These are phyloP conservation scores for Arctocebus calabarensis DNA, from an alignment of 2,797 vertebrate species.

Conservation along the genomic window DNA sequence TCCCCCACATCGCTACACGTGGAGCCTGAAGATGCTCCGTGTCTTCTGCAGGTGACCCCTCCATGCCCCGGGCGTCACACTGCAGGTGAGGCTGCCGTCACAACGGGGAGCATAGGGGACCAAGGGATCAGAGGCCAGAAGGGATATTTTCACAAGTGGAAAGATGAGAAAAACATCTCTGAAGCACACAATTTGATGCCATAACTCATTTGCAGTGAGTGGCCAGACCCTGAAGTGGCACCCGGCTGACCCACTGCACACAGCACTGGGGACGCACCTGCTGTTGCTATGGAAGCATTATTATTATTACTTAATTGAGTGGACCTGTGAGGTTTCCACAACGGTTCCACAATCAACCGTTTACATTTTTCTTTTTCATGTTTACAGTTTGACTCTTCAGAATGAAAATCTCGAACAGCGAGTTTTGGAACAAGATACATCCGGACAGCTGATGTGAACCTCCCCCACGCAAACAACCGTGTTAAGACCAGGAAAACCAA, in stretches of 20 bases:
- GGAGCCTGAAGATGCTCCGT: neutral
- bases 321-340: slow-evolving; percentile 32
- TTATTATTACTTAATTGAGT: neutral
- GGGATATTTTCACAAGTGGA: neutral
- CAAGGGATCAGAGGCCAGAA: neutral
- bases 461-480: neutral
- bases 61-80: rapidly evolving
- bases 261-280: neutral
- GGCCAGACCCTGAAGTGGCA: rapidly evolving
- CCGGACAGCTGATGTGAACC: neutral
- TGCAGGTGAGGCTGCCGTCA: neutral
- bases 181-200: neutral
- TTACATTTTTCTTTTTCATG: slow-evolving; percentile 10
- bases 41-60: neutral
- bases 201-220: rapidly evolving
- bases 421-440: neutral
- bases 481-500: neutral
- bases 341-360: neutral
- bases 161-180: neutral
- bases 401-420: neutral
- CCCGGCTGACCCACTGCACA: neutral
- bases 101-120: rapidly evolving
- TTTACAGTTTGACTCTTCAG: slow-evolving; percentile 33
- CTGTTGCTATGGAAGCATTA: neutral
- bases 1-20: neutral